Base-by-base conservation (phyloP, 2,113 vertebrate species). In the Gadus macrocephalus region DNA sequence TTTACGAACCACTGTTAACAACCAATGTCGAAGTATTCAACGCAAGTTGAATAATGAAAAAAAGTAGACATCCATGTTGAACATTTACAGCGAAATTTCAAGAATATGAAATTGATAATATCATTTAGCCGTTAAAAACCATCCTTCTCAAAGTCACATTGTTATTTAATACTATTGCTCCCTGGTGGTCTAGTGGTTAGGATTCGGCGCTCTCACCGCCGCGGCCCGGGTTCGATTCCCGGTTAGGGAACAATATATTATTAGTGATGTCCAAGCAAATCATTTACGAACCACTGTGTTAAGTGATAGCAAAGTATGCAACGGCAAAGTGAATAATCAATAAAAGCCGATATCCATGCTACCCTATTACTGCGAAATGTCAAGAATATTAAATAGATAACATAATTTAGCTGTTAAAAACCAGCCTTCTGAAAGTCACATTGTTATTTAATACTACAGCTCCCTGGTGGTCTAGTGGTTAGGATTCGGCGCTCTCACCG, bases 401-500 rank as follows among this genome's bases (percentile, higher is more conserved):
- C n/a, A n/a, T n/a, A n/a, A n/a, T 20, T 20, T 20, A 3, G 20
- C 20, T 20, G 20, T 20, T 20, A 20, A 20, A 20, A 20, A 20
- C 20, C 20, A 20, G 3, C 28, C 27, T 31, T 31, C 11, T 62
- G 2, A 20, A 25, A 2, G 28, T 58, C 15, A 58, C 15, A n/a
- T 15, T 4, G 5, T 17, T 15, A 58, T 15, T 9, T 3, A 16
- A 15, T 1, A 15, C 4, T 16, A 59, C 16, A 17, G 19, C 62
- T 81, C 79, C 82, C 79, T 84, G 82, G 68, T 84, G 77, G 82
- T 84, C 79, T 81, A 84, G 78, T 82, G 80, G 83, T 72, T 85
- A 88, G 85, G 85, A 88, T 90, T 89, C 75, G 83, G 85, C 6
- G 81, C 73, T 72, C 82, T 89, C 88, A 87, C 90, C 53, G 64